A percentile compares a stretch with the other conserved stretches of the same genome.
These are phyloP conservation scores for Cyclophora punctaria DNA, from an alignment of 2,888 invertebrate genomes.

Conservation along the genomic window DNA sequence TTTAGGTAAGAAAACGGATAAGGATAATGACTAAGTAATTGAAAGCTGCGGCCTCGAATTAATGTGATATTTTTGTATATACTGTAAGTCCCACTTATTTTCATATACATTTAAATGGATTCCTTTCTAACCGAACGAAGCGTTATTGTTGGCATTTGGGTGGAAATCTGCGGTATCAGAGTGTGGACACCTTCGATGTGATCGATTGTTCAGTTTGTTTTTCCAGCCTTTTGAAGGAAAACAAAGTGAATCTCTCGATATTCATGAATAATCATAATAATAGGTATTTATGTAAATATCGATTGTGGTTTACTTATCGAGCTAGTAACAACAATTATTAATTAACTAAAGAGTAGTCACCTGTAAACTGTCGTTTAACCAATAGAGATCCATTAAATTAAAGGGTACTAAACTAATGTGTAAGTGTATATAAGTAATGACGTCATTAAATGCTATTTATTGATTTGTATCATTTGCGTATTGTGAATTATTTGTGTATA, in stretches of 20 bases:
- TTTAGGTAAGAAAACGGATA: constrained; percentile 62
- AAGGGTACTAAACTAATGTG: constrained; percentile 72
- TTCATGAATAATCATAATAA: constrained; percentile 34
- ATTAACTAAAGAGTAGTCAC: constrained; percentile 52
- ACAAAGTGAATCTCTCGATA: constrained; percentile 18
- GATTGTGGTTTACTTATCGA: constrained; percentile 53
- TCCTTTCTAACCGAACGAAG: constrained; percentile 64
- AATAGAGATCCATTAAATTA: constrained; percentile 63
- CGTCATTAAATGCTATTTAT: constrained; percentile 69
- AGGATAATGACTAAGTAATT: constrained; percentile 67
- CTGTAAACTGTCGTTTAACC: constrained; percentile 59
- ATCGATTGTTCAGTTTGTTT: constrained; percentile 15
- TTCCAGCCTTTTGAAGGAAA: constrained; percentile 13
- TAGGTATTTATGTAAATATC: constrained; percentile 69
- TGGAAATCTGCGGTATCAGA: constrained; percentile 38
- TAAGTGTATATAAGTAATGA: constrained; percentile 60
- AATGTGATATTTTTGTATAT: constrained; percentile 76
- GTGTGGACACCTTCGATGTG: constrained; percentile 30
- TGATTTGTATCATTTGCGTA: constrained; percentile 64
- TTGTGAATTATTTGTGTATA: constrained; percentile 68
- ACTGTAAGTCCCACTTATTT: constrained; percentile 75
- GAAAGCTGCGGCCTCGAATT: constrained; percentile 76
- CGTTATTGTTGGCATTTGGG: constrained; percentile 50
- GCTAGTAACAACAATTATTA: constrained; percentile 44
- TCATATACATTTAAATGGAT: constrained; percentile 74